Percentiles rank a stretch among this genome's conserved stretches.
Evolutionary conservation across 2,888 invertebrate species (phyloP).

Genomic region (Lumbricus terrestris): DNA sequence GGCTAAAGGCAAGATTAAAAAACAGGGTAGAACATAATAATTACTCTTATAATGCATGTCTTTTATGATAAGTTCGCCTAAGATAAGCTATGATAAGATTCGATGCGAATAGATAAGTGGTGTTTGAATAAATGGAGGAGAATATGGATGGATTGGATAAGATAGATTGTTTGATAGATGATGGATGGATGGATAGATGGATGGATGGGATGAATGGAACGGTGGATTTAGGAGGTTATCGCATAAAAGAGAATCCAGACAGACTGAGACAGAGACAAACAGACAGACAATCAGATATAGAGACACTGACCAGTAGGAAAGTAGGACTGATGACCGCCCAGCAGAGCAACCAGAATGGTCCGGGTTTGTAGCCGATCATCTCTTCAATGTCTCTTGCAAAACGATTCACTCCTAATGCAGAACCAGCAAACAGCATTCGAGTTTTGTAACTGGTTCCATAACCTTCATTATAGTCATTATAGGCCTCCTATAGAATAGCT

Average conservation of each 20-base stretch:
- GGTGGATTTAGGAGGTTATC: neutral
- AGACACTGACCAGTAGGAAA: conserved; percentile 28
- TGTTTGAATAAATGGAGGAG: too few species aligned
- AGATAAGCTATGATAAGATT: too few species aligned
- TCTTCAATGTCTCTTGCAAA: conserved; percentile 40
- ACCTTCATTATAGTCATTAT: too few species aligned
- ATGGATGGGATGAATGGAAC: neutral
- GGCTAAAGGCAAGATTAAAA: neutral
- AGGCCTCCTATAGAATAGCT: too few species aligned
- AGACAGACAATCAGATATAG: neutral
- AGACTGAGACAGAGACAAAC: neutral
- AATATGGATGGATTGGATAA: neutral
- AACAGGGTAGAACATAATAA: neutral
- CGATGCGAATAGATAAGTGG: too few species aligned
- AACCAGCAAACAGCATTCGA: neutral
- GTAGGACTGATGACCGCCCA: conserved; percentile 50
- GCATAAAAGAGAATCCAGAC: neutral
- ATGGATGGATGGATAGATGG: neutral
- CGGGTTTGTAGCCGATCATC: conserved; percentile 56
- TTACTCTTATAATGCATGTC: too few species aligned
- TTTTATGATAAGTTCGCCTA: too few species aligned
- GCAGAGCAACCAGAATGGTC: conserved; percentile 53
- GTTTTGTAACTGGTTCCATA: neutral
- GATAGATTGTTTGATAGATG: neutral
- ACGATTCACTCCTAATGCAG: conserved; percentile 31